Base-by-base conservation (phyloP, 2,888 invertebrate genomes). In the Acanthosepion lycidas region DNA sequence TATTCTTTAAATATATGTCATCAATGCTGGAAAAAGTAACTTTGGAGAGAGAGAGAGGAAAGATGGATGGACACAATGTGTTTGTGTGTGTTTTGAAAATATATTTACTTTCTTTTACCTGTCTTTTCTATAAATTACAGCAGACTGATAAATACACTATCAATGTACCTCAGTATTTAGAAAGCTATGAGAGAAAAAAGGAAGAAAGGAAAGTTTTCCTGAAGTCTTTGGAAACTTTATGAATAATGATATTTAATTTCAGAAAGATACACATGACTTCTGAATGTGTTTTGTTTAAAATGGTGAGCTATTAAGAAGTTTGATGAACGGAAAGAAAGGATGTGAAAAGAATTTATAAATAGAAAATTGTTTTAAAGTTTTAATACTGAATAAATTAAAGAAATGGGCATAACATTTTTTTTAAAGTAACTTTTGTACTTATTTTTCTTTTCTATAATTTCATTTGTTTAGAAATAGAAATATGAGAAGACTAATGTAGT, bases 11-110 rank as follows among this genome's bases (percentile, higher is more conserved):
- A 78, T 78, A 78, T 78, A 78, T 78, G 78, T 78, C 78, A 78
- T 78, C 78, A 78, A 78, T 78, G 78, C 78, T 78, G 78, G 78
- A 78, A 78, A 78, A 78, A 78, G 78, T 78, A 78, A 78, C 15
- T 12, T 78, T 78, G n/a, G 78, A 33, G 15, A 33, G 3, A 33
- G 15, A 33, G 3, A 18, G n/a, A 9, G 12, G 18, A n/a, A 12
- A 33, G 78, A 78, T 12, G 78, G n/a, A n/a, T 78, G 78, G n/a
- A 9, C 5, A 15, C n/a, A n/a, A 23, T 92, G 92, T 92, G 49
- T 48, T 26, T 48, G 92, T 92, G 48, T 92, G 49, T 48, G 28
- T 48, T 51, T 51, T 23, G 20, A 6, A 20, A 23, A 23, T 59
- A 59, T 59, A 59, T 23, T 59, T 59, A 59, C 59, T 59, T 59